Evolutionary conservation across 2,888 invertebrate species (phyloP).

Genomic region (Oxycera nigricornis): DNA sequence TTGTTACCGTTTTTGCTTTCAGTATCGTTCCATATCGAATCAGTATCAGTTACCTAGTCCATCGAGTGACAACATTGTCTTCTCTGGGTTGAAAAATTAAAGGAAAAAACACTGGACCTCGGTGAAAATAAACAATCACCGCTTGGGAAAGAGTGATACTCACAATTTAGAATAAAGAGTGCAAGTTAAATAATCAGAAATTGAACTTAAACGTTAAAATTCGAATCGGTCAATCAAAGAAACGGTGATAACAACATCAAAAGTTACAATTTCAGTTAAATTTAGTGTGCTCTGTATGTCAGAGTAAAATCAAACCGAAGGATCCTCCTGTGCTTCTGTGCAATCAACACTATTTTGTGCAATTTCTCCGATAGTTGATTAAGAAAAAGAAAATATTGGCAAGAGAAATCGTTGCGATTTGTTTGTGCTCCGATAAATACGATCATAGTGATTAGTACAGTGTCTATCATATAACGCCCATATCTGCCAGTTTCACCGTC

Average conservation of each 20-base stretch:
- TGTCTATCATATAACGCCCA: background rate
- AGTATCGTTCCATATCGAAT: slow-evolving; percentile 55
- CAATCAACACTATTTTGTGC: background rate
- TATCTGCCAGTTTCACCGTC: slow-evolving; percentile 20
- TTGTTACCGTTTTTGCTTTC: slow-evolving; percentile 54
- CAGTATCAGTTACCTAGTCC: slow-evolving; percentile 61
- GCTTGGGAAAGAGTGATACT: slow-evolving; percentile 4
- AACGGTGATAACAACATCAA: slow-evolving; percentile 18
- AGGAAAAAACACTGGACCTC: slow-evolving; percentile 40
- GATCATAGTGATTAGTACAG: slow-evolving; percentile 12
- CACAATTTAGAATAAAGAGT: background rate
- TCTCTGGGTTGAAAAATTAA: slow-evolving; percentile 42
- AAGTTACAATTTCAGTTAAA: background rate
- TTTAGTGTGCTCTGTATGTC: no score
- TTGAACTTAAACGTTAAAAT: background rate
- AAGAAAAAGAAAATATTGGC: background rate
- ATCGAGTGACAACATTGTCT: slow-evolving; percentile 57
- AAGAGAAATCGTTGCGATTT: slow-evolving; percentile 31
- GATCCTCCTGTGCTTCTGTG: slow-evolving; percentile 10
- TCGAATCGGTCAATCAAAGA: background rate
- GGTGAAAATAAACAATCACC: background rate
- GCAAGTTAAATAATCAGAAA: background rate
- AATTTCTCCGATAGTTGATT: background rate
- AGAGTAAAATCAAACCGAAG: background rate
- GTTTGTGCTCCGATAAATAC: slow-evolving; percentile 21